phyloP scores from a whole-genome alignment of 2,113 vertebrate genomes.

The Syngnathus floridae region DNA sequence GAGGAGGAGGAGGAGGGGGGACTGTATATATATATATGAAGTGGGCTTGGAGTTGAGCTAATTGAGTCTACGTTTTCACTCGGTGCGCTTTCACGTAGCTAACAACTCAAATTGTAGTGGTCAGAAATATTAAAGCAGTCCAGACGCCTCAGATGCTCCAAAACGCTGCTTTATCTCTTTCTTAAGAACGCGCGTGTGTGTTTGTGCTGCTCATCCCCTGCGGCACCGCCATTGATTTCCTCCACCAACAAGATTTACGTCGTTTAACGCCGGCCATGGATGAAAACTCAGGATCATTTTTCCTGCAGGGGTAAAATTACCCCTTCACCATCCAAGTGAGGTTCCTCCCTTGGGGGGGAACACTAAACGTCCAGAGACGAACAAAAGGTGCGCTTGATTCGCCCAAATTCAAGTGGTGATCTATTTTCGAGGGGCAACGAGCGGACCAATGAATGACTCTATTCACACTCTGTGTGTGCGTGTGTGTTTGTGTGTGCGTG shows the following conservation, averaged over 20 bases:
- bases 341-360: neutral
- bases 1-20: neutral
- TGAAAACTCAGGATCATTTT: constrained; percentile 4
- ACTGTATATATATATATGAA: too few species aligned
- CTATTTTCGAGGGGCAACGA: neutral
- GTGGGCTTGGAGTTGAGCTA: neutral
- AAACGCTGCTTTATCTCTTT: neutral
- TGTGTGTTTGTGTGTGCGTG: constrained; percentile 5
- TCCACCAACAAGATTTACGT: constrained; percentile 4
- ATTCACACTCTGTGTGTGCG: neutral
- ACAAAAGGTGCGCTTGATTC: neutral
- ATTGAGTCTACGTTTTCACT: neutral
- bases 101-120: neutral
- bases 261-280: neutral
- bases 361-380: constrained; percentile 2
- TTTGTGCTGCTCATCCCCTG: neutral
- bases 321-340: neutral
- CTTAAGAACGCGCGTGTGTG: neutral
- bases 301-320: neutral
- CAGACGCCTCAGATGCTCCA: neutral
- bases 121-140: neutral
- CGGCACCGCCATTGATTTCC: constrained; percentile 2
- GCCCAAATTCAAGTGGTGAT: neutral
- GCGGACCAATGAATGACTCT: neutral
- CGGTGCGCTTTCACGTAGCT: neutral